Base-by-base conservation (phyloP, 2,888 invertebrate genomes). In the Amiota communis region DNA sequence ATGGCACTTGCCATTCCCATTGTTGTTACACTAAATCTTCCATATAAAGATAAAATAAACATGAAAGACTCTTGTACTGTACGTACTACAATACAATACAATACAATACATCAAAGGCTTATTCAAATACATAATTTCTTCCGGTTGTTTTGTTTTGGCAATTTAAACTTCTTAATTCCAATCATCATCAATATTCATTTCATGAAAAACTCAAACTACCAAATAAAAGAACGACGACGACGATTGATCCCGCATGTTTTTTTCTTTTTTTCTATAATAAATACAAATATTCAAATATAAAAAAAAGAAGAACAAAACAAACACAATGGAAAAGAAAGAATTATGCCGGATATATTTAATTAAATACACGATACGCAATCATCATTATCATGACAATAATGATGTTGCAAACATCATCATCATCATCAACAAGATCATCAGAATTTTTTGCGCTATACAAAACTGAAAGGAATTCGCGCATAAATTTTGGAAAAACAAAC, bases 331-430 rank as follows among this genome's bases (percentile, higher is more conserved):
- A 74, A 36, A 36, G 36, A 36, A 36, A 36, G 36, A 36, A 74
- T 53, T 74, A 78, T 78, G 80, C 83, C 83, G 83, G 83, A 83
- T 78, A 36, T 36, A 83, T 86, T 83, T 79, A 81, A 83, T 83
- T 83, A 76, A 83, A 78, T 81, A 75, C 74, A 77, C 59, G 47
- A 13, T 46, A 48, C 64, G 72, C 71, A 78, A 78, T 72, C 76
- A 76, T 74, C 72, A 53, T 51, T 70, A 72, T 70, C 73, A 51
- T 13, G 71, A 51, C 8, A 36, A 59, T 15, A 51, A 76, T 56
- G 57, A 69, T 36, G 8, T 36, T 36, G 73, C 72, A 78, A 78
- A 70, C 76, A 76, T 74, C 72, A 53, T 53, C 72, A 59, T 15
- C 53, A 76, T 74, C 72, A 53, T 53, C 72, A 59, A 12, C 53